Percentiles rank a stretch among this genome's conserved stretches.
Evolutionary conservation across 2,113 vertebrate species (phyloP).

Genomic region (Hippopotamus amphibius): DNA sequence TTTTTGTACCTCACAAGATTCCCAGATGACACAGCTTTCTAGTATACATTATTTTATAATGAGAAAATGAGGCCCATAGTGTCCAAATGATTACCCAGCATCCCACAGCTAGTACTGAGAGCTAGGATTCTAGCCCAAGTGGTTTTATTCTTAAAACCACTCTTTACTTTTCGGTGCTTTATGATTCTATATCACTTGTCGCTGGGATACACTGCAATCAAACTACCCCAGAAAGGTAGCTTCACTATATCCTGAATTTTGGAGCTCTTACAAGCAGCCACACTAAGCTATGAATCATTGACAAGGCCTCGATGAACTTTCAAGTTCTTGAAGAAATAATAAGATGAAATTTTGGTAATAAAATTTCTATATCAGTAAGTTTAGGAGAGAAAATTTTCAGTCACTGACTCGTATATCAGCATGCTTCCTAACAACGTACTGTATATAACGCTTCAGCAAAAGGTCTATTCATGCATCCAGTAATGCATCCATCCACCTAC

Average conservation of each 20-base stretch:
- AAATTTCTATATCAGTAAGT: conserved; percentile 5
- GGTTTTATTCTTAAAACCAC: not conserved
- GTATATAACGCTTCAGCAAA: conserved; percentile 37
- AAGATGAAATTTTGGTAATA: not conserved
- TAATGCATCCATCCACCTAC: not conserved
- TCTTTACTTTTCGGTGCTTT: not conserved
- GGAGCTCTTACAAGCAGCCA: not conserved
- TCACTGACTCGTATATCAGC: not conserved
- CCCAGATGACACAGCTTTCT: not conserved
- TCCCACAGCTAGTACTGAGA: not conserved
- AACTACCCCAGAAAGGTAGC: not conserved
- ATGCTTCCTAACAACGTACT: not conserved
- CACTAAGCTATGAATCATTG: not conserved
- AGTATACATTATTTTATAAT: not conserved
- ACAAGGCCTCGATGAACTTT: not conserved
- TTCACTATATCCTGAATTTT: conserved; percentile 22
- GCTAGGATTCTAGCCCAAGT: not conserved
- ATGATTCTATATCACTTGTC: not conserved
- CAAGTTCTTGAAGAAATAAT: not conserved
- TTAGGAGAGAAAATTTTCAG: not conserved
- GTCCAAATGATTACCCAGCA: not conserved
- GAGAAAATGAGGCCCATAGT: not conserved
- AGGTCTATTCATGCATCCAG: not conserved
- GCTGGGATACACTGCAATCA: not conserved
- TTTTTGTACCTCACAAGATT: not conserved